phyloP scores from a whole-genome alignment of 2,113 vertebrate genomes.

The Amblyopsis rosae region DNA sequence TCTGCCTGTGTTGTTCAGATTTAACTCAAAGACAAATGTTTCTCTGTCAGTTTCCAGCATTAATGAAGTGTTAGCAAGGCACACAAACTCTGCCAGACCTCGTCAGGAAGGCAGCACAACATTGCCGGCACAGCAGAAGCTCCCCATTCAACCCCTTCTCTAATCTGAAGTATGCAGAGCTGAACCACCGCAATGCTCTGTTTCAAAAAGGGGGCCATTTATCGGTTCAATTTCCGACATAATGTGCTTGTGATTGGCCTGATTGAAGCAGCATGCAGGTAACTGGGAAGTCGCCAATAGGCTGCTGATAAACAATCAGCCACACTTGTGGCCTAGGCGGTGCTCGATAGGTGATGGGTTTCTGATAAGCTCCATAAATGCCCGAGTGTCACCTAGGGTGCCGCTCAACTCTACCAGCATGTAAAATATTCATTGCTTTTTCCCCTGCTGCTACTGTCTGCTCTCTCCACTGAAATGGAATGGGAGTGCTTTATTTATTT shows the following conservation, averaged over 20 bases:
- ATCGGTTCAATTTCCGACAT: slow-evolving; percentile 43
- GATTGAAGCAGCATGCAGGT: slow-evolving; percentile 38
- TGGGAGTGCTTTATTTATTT: slow-evolving; percentile 43
- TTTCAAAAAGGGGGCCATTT: slow-evolving; percentile 44
- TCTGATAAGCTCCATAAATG: slow-evolving; percentile 69
- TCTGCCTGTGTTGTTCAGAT: not conserved
- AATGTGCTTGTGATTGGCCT: slow-evolving; percentile 48
- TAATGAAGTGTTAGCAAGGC: not conserved
- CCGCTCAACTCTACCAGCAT: slow-evolving; percentile 45
- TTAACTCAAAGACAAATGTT: not conserved
- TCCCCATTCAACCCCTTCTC: slow-evolving; percentile 11
- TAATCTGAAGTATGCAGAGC: slow-evolving; percentile 34
- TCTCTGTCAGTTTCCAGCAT: no score
- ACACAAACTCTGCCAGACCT: slow-evolving; percentile 37
- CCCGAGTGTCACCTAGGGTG: slow-evolving; percentile 55
- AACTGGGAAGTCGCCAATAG: slow-evolving; percentile 38
- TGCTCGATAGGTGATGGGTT: slow-evolving; percentile 48
- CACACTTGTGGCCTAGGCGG: slow-evolving; percentile 32
- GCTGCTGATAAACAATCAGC: slow-evolving; percentile 62
- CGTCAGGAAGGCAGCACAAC: slow-evolving; percentile 26
- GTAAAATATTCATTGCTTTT: slow-evolving; percentile 77
- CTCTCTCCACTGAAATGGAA: slow-evolving; percentile 59
- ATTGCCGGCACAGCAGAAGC: not conserved
- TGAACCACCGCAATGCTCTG: slow-evolving; percentile 22
- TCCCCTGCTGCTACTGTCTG: slow-evolving; percentile 42